Evolutionary conservation across 2,888 invertebrate genomes (phyloP).

Genomic region (Tribolium freemani): DNA sequence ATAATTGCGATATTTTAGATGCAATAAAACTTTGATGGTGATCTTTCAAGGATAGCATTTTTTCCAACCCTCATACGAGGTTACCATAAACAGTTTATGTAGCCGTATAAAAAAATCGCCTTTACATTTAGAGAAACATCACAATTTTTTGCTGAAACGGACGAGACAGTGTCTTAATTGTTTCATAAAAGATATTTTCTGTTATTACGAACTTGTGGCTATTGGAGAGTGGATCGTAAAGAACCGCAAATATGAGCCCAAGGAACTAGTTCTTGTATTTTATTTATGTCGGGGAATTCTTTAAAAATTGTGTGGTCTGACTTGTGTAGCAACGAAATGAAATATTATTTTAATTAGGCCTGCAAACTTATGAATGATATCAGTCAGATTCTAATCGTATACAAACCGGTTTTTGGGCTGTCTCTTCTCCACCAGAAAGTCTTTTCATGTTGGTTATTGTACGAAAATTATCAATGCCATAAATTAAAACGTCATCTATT

Average conservation of each 20-base stretch:
- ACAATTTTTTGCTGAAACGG: neutral
- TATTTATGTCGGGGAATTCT: neutral
- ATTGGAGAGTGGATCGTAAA: neutral
- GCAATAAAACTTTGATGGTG: slow-evolving; percentile 14
- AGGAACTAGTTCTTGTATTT: neutral
- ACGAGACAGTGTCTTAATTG: slow-evolving; percentile 2
- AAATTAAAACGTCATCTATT: no score
- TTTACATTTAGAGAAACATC: slow-evolving; percentile 18
- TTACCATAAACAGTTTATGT: slow-evolving; percentile 17
- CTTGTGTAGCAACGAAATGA: neutral
- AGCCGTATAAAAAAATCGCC: slow-evolving; percentile 18
- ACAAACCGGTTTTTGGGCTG: neutral
- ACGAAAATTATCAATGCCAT: no score
- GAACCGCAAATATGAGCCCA: neutral
- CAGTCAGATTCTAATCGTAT: neutral
- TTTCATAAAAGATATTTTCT: slow-evolving; percentile 2
- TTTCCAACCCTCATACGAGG: neutral
- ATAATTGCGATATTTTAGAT: neutral
- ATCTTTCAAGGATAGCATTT: slow-evolving; percentile 3
- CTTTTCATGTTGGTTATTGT: no score
- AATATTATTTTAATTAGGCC: slow-evolving; percentile 7
- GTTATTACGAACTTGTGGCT: neutral
- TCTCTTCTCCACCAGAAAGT: no score
- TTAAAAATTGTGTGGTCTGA: neutral
- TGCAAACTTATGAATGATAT: neutral